Evolutionary conservation across 2,113 vertebrate species (phyloP).

Genomic region (Serilophus lunatus): DNA sequence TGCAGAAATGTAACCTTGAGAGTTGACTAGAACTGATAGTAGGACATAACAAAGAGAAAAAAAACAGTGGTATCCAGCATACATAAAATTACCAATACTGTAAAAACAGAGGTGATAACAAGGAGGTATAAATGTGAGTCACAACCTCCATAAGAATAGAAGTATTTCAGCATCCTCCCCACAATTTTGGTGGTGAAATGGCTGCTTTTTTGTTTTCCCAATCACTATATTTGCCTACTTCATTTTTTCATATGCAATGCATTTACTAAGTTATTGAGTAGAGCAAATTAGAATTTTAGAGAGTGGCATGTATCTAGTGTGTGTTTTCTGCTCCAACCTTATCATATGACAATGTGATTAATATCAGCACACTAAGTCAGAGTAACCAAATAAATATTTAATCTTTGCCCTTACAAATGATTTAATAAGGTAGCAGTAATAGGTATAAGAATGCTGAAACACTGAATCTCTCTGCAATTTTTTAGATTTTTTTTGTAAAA

Average conservation of each 20-base stretch:
- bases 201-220: not conserved
- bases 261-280: not conserved
- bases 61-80: not conserved
- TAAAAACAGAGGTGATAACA: not conserved
- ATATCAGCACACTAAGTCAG: not conserved
- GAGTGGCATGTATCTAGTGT: rapidly evolving
- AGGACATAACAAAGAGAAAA: not conserved
- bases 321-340: not conserved
- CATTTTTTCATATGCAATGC: not conserved
- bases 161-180: not conserved
- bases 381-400: slow-evolving; percentile 6
- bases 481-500: not conserved
- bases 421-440: not conserved
- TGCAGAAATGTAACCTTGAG: not conserved
- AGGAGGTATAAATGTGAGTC: not conserved
- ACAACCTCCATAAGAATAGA: not conserved
- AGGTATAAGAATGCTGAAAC: not conserved
- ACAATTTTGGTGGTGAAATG: not conserved
- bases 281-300: not conserved
- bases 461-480: not conserved
- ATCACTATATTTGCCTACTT: not conserved
- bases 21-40: not conserved
- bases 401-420: not conserved
- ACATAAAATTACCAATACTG: not conserved
- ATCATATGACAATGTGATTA: not conserved